phyloP scores from a whole-genome alignment of 2,797 vertebrate genomes.

The Perodicticus potto region DNA sequence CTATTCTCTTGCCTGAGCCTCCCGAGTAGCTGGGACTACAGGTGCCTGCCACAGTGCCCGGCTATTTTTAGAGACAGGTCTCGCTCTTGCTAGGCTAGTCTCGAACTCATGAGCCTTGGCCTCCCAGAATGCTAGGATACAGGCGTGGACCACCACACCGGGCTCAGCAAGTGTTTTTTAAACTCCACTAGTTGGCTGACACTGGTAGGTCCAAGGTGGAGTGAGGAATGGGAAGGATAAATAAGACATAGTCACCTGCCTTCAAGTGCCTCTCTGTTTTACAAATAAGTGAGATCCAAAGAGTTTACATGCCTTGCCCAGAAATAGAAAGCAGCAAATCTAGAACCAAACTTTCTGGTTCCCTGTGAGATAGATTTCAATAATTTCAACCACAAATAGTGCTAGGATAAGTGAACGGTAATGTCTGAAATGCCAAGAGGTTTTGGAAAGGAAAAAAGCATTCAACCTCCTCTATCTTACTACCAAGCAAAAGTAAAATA shows the following conservation, averaged over 20 bases:
- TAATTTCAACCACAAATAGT: not conserved
- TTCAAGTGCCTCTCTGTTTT: conserved; percentile 14
- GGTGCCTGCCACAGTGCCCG: too few relatives aligned
- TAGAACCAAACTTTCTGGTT: conserved; percentile 15
- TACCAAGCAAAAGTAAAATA: conserved; percentile 21
- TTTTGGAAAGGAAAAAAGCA: conserved; percentile 28
- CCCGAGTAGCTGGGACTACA: too few relatives aligned
- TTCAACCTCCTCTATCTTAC: not conserved
- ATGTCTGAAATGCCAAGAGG: not conserved
- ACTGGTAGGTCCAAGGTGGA: not conserved
- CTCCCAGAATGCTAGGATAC: too few relatives aligned
- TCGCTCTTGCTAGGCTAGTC: too few relatives aligned
- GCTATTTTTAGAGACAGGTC: too few relatives aligned
- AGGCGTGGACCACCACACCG: too few relatives aligned
- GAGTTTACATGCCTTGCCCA: not conserved
- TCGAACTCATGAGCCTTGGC: too few relatives aligned
- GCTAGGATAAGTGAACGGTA: not conserved
- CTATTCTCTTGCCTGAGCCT: too few relatives aligned
- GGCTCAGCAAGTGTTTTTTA: not conserved
- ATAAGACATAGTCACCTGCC: not conserved
- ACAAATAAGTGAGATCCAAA: not conserved
- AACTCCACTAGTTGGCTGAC: not conserved
- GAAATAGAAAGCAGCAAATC: not conserved
- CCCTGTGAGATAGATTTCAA: not conserved
- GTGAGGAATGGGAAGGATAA: not conserved